Evolutionary conservation across 1,140 invertebrate genomes (phyloP), one percentile per base, ranked within the genome.

Genomic region (Drosophila hydei): DNA sequence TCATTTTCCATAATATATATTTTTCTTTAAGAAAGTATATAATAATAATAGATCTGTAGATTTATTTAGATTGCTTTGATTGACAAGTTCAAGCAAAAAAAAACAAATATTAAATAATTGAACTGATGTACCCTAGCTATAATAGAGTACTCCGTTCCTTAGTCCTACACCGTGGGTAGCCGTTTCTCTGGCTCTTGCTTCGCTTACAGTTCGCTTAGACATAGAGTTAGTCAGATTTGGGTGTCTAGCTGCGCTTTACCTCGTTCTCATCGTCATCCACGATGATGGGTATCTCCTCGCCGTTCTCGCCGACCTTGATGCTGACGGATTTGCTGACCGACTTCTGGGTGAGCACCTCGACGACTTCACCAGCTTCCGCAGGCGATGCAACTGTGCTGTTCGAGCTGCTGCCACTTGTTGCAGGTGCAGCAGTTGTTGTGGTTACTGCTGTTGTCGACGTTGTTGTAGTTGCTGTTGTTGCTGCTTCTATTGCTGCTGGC

Each of bases 281-380:
- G 27, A 91, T 74, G 2, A 91, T 73, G 33, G 90, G 90, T 65
- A 91, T 90, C 63, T 91, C 90, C 55, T 91, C 79, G 18, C 89
- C 89, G 27, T 91, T 88, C 21, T 79, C 70, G 25, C 90, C 90
- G 47, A 91, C 77, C 58, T 91, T 91, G 14, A 91, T 90, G 72
- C 90, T 91, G 2, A 91, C 89, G 8, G 89, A 91, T 38, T 83
- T 89, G 43, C 89, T 91, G 2, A 91, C 90, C 5, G 90, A 91
- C 43, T 91, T 91, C 21, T 91, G 90, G 38, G 90, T 91, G 6
- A 91, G 77, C 54, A 91, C 79, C 45, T 91, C 90, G 23, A 83
- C 54, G 14, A 83, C 61, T 59, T 87, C 75, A 7, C 50, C 51
- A 9, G 9, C 23, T 11, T 36, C 51, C 9, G 4, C 21, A 14